These are phyloP conservation scores for Crotalus tigris DNA, from an alignment of 2,113 vertebrate genomes.

Conservation along the genomic window DNA sequence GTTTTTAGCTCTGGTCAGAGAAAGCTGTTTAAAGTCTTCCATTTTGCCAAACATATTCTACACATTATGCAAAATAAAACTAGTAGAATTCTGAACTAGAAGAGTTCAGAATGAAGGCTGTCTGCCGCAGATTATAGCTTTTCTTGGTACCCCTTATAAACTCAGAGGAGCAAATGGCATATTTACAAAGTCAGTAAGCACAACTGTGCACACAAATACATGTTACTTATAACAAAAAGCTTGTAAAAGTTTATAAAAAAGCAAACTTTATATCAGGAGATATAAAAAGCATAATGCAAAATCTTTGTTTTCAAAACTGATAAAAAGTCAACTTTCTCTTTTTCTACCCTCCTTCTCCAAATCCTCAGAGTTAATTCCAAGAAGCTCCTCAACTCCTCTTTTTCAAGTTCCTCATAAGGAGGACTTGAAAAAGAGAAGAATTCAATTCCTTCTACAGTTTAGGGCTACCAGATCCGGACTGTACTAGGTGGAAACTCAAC, in stretches of 20 bases:
- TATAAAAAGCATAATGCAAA: not conserved
- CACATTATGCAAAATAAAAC: not conserved
- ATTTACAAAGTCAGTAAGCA: not conserved
- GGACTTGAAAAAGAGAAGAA: not conserved
- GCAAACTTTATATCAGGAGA: not conserved
- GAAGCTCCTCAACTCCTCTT: not conserved
- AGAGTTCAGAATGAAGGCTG: not conserved
- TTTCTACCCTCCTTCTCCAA: not conserved
- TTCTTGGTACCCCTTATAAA: not conserved
- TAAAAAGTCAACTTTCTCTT: not conserved
- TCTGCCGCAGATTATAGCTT: not conserved
- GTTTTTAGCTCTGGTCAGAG: slow-evolving; percentile 58
- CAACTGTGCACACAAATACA: not conserved
- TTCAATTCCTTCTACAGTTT: not conserved
- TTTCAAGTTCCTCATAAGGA: not conserved
- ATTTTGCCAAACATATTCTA: slow-evolving; percentile 21
- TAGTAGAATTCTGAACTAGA: not conserved
- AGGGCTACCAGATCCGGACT: not conserved
- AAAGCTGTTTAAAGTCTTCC: slow-evolving; percentile 45
- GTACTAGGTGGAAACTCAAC: not conserved
- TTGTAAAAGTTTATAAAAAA: not conserved
- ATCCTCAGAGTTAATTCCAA: not conserved
- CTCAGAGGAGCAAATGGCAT: not conserved
- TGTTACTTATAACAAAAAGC: not conserved
- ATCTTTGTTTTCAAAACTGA: not conserved